Evolutionary conservation across 2,888 invertebrate species (phyloP).

Genomic region (Phengaris alcon): DNA sequence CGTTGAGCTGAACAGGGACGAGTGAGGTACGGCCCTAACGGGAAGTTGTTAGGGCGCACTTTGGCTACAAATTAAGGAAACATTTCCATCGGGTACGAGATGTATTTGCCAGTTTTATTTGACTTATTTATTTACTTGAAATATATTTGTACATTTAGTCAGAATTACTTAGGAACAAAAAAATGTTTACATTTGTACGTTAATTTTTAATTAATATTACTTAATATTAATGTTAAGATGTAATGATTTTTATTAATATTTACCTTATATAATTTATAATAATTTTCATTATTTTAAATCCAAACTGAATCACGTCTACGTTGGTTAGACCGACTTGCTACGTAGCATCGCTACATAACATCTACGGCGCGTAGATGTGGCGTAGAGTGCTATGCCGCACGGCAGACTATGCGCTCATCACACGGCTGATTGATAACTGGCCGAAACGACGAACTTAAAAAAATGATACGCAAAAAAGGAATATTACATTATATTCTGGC

Average conservation of each 20-base stretch:
- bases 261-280: no score
- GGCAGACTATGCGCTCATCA: neutral
- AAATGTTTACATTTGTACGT: no score
- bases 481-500: no score
- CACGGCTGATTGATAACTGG: no score
- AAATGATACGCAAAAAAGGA: no score
- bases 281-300: no score
- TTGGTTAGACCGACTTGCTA: no score
- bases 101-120: neutral
- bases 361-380: neutral
- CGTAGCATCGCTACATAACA: neutral
- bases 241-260: no score
- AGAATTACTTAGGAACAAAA: neutral
- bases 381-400: neutral
- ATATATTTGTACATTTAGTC: neutral
- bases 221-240: no score
- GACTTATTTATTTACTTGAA: neutral
- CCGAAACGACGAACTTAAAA: no score
- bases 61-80: slow-evolving; percentile 4
- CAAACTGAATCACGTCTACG: no score
- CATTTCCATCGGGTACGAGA: neutral
- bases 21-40: slow-evolving; percentile 1
- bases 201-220: neutral
- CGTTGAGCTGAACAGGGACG: neutral
- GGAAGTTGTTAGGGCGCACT: slow-evolving; percentile 4